Percentiles rank a stretch among this genome's conserved stretches.
Evolutionary conservation across 2,113 vertebrate genomes (phyloP).

Genomic region (Perca fluviatilis): DNA sequence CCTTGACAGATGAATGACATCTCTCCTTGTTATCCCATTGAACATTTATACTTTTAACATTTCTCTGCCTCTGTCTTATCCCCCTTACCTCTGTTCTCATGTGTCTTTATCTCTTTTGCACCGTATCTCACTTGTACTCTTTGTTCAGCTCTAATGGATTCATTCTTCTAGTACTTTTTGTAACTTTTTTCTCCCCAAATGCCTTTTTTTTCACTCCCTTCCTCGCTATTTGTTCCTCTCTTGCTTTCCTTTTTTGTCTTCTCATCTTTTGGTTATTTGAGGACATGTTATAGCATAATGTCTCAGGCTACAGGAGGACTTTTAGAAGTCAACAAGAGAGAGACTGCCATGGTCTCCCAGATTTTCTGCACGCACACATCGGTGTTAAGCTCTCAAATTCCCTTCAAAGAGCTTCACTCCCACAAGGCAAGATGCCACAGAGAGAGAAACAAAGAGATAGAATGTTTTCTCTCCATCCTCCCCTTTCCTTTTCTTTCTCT

Average conservation of each 20-base stretch:
- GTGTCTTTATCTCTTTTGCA: conserved; percentile 54
- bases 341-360: conserved; percentile 47
- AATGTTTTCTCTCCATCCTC: conserved; percentile 57
- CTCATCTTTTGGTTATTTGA: conserved; percentile 56
- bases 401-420: conserved; percentile 70
- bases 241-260: conserved; percentile 46
- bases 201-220: conserved; percentile 8
- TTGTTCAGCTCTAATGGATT: conserved; percentile 50
- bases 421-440: conserved; percentile 62
- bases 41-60: conserved; percentile 62
- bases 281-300: conserved; percentile 46
- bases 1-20: conserved; percentile 76
- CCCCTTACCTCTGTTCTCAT: conserved; percentile 43
- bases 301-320: conserved; percentile 76
- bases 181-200: conserved; percentile 8
- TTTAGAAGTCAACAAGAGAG: conserved; percentile 81
- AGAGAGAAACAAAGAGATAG: conserved; percentile 74
- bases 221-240: background rate
- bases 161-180: conserved; percentile 41
- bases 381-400: conserved; percentile 71
- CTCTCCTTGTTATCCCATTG: conserved; percentile 57
- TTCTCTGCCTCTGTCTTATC: conserved; percentile 34
- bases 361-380: conserved; percentile 38
- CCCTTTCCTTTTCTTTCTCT: conserved; percentile 48
- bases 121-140: conserved; percentile 35